Evolutionary conservation across 2,113 vertebrate genomes (phyloP).

Genomic region (Gambusia affinis): DNA sequence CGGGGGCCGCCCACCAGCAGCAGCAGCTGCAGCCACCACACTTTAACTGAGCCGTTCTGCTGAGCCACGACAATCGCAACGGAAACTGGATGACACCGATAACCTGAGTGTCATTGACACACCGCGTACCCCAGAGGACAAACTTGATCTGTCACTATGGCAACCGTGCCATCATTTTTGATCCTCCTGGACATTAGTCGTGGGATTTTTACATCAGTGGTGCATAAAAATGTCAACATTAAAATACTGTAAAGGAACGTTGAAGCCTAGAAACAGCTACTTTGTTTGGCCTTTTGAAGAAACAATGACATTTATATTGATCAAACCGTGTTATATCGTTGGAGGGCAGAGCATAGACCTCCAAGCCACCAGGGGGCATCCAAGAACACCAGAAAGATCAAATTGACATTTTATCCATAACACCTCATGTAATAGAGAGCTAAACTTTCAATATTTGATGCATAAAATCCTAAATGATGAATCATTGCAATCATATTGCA

Average conservation of each 20-base stretch:
- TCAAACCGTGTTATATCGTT: not conserved
- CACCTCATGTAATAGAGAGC: too few species aligned
- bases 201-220: not conserved
- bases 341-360: too few species aligned
- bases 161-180: slow-evolving; percentile 38
- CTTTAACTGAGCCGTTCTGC: slow-evolving; percentile 57
- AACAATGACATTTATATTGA: not conserved
- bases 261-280: not conserved
- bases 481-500: too few species aligned
- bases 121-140: slow-evolving; percentile 32
- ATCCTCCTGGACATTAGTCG: slow-evolving; percentile 23
- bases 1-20: slow-evolving; percentile 42
- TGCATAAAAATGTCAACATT: not conserved
- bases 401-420: not conserved
- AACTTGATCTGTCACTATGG: slow-evolving; percentile 33
- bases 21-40: slow-evolving; percentile 70
- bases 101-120: slow-evolving; percentile 51
- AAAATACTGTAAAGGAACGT: not conserved
- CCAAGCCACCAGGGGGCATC: too few species aligned
- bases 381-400: not conserved
- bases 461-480: too few species aligned
- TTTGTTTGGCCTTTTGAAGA: not conserved
- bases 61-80: slow-evolving; percentile 52
- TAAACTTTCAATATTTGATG: too few species aligned
- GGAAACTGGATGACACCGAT: slow-evolving; percentile 42